Evolutionary conservation across 2,113 vertebrate species (phyloP), one percentile per base, ranked within the genome.

Genomic region (Siniperca knerii): DNA sequence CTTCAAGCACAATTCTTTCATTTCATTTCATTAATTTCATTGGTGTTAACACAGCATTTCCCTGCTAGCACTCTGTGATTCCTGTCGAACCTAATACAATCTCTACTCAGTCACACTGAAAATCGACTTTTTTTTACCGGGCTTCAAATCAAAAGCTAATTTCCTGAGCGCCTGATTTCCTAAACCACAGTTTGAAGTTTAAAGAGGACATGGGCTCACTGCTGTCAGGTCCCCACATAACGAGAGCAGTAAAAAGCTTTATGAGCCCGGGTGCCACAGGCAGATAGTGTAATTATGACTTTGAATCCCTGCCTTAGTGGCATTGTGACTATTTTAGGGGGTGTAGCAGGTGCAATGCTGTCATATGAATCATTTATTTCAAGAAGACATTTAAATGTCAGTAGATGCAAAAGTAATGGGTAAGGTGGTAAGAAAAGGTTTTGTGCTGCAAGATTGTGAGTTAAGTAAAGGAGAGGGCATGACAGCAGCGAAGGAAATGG

Each of bases 271-370:
- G 6, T 48, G 76, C 64, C 69, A 46, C 77, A 10, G 46, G n/a
- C 67, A 83, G 73, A 75, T 66, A 75, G 57, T 64, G n/a, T 76
- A 83, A 82, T 91, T 86, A 79, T n/a, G 52, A 64, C 74, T 78
- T 65, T 29, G 29, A 82, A 62, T 67, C n/a, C 46, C 57, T 29
- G 44, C 71, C n/a, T 77, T n/a, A 6, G 75, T 79, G 70, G 76
- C 55, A 67, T 55, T 52, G n/a, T 37, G 72, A 75, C 50, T 72
- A 29, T 64, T 76, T 80, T 60, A 69, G 40, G 29, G 29, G 77
- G 75, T 54, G 65, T 12, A 76, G 81, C 72, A 81, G 76, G 77
- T 64, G 25, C 33, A 58, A 12, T n/a, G 29, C 72, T 33, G 68
- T 65, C 67, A 35, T 25, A 52, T 66, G 60, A 86, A 62, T 87